Percentiles rank a stretch among this genome's conserved stretches.
Conservation (phyloP, 2,797 vertebrate genomes). For the Microhierax caerulescens region DNA sequence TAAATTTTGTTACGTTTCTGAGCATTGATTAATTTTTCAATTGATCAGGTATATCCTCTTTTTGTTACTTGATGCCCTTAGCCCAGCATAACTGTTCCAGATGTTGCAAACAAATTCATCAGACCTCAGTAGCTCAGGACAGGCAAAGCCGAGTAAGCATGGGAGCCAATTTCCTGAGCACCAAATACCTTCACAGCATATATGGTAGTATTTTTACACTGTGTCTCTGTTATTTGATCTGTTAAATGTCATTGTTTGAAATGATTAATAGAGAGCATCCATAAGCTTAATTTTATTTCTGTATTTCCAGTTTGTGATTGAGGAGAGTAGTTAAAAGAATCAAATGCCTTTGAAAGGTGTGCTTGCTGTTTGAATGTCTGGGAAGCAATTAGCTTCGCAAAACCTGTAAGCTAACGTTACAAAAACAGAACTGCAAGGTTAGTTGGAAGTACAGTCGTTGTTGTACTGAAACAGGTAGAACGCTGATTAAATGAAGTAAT, state of each 20-base stretch:
- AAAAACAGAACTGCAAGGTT: neutral
- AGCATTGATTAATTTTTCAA: neutral
- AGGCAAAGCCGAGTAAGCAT: neutral
- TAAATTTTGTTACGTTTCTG: neutral
- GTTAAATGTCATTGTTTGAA: neutral
- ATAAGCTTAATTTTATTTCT: neutral
- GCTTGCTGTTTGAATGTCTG: neutral
- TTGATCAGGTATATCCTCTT: neutral
- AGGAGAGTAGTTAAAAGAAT: neutral
- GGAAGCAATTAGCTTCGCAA: neutral
- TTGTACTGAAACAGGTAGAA: neutral
- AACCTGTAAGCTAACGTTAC: neutral
- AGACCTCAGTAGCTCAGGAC: neutral
- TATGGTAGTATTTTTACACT: neutral
- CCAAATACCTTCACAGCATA: neutral
- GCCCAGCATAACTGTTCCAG: neutral
- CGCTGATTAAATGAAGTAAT: neutral
- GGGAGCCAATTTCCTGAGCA: neutral
- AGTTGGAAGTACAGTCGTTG: neutral
- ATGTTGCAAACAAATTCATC: neutral
- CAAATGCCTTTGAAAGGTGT: neutral
- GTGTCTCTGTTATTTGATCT: neutral
- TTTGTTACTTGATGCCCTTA: neutral
- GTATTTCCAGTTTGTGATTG: neutral
- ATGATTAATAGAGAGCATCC: neutral